Base-by-base conservation (phyloP, 2,113 vertebrate genomes). In the Catagonus wagneri region DNA sequence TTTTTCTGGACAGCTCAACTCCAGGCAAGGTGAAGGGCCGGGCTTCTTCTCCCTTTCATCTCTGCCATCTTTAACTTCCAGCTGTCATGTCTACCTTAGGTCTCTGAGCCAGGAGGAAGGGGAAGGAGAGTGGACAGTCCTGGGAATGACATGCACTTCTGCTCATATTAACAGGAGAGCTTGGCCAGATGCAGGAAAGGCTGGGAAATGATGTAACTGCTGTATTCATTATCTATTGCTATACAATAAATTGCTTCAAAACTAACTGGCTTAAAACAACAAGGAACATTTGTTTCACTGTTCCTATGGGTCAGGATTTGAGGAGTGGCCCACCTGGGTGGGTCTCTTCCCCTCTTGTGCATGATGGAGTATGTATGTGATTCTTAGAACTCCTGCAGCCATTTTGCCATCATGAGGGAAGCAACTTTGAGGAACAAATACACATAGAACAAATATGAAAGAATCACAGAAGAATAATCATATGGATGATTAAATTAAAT, bases 361-460 rank as follows among this genome's bases (percentile, higher is more conserved):
- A 58, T 19, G 19, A 81, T 10, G 22, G 68, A 78, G 52, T 32
- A 20, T 25, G 22, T 7, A 13, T 13, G 19, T 80, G n/a, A 84
- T 23, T 52, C n/a, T 60, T 39, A 68, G 66, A 44, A 60, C 22
- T 50, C 25, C 56, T 44, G 86, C 50, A 95, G 89, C 79, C 13
- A n/a, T 95, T 93, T 66, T 56, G 72, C n/a, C 63, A 89, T 39
- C 76, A 13, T 15, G 17, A 89, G 66, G n/a, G 23, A 94, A 61
- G 22, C 34, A 86, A 83, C 81, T 50, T 27, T 69, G 71, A 92
- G 36, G 90, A 90, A 96, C 58, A 75, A 93, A 90, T 8, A 71
- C 6, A 60, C 22, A 22, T 5, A 71, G 27, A 58, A 72, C 36
- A 56, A 3, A 6, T 68, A 79, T 39, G 29, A 90, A 66, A 58